Evolutionary conservation across 1,140 invertebrate species (phyloP).

Genomic region (Drepana arcuata): DNA sequence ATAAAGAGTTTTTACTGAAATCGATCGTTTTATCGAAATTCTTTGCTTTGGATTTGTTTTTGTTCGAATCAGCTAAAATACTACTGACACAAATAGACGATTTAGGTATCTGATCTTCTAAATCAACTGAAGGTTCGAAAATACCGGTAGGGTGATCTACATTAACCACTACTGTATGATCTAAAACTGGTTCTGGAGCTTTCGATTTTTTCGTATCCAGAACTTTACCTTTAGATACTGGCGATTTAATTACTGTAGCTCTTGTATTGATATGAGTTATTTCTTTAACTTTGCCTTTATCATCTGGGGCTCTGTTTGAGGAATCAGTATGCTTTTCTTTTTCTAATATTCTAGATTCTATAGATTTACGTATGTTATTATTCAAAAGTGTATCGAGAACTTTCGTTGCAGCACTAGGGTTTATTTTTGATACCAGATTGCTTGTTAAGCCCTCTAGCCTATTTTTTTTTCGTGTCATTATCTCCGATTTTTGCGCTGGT

Average conservation of each 20-base stretch:
- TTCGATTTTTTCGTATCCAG: conserved; percentile 62
- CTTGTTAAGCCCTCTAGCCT: conserved; percentile 73
- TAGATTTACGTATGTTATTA: conserved; percentile 69
- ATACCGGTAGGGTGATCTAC: conserved; percentile 74
- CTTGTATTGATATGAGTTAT: conserved; percentile 52
- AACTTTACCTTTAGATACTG: conserved; percentile 65
- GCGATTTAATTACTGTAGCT: conserved; percentile 72
- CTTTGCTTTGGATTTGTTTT: conserved; percentile 38
- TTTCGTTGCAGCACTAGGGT: conserved; percentile 67
- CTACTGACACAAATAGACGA: conserved; percentile 63
- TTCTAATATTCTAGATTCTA: conserved; percentile 68
- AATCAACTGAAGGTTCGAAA: conserved; percentile 75
- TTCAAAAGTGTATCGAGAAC: conserved; percentile 66
- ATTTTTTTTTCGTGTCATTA: conserved; percentile 73
- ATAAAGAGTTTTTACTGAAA: conserved; percentile 27
- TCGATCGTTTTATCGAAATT: too few species aligned
- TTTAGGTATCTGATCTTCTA: conserved; percentile 76
- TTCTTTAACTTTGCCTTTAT: conserved; percentile 48
- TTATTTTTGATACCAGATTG: conserved; percentile 71
- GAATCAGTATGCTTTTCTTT: conserved; percentile 51
- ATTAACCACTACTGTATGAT: conserved; percentile 53
- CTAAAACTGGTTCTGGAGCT: conserved; percentile 33
- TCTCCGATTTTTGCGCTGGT: conserved; percentile 66
- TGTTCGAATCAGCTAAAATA: conserved; percentile 36
- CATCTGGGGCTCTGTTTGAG: conserved; percentile 34